Percentiles rank a stretch among this genome's conserved stretches.
phyloP scores from a whole-genome alignment of 1,140 invertebrate species.

The Lordiphosa clarofinis region DNA sequence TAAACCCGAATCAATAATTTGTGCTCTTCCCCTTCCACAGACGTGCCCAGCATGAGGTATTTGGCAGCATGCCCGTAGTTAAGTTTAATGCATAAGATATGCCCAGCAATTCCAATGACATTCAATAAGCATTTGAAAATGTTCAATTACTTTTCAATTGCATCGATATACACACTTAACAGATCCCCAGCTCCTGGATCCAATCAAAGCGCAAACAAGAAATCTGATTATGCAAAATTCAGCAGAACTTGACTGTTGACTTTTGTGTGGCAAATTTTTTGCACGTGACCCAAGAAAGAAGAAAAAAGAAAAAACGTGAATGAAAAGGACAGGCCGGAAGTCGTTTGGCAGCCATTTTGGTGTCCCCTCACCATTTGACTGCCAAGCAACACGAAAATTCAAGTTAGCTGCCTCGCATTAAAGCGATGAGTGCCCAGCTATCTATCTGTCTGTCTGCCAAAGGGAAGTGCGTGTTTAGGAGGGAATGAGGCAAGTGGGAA shows the following conservation, averaged over 20 bases:
- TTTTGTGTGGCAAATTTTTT: slow-evolving; percentile 12
- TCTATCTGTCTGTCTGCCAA: slow-evolving; percentile 8
- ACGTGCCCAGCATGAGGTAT: slow-evolving; percentile 26
- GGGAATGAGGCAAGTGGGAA: slow-evolving; percentile 12
- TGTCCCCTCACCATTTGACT: slow-evolving; percentile 17
- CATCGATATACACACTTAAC: slow-evolving; percentile 29
- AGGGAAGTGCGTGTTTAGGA: slow-evolving; percentile 26
- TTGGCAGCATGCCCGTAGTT: no score
- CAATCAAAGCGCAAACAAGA: slow-evolving; percentile 18
- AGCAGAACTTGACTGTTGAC: slow-evolving; percentile 14
- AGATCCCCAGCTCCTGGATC: background rate
- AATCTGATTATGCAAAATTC: slow-evolving; percentile 28
- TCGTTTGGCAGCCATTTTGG: slow-evolving; percentile 39
- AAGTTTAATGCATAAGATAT: slow-evolving; percentile 15
- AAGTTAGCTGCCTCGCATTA: slow-evolving; percentile 48
- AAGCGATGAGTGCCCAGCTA: slow-evolving; percentile 16
- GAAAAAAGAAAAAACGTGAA: slow-evolving; percentile 3
- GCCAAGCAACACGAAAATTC: slow-evolving; percentile 6
- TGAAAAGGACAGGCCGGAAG: slow-evolving; percentile 17
- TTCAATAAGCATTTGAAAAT: slow-evolving; percentile 46
- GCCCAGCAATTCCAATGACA: slow-evolving; percentile 42
- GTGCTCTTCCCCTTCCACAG: background rate
- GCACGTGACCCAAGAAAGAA: slow-evolving; percentile 40
- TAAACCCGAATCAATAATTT: slow-evolving; percentile 55
- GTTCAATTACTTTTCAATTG: slow-evolving; percentile 61